phyloP scores from a whole-genome alignment of 2,797 vertebrate genomes.

The Crenichthys baileyi region DNA sequence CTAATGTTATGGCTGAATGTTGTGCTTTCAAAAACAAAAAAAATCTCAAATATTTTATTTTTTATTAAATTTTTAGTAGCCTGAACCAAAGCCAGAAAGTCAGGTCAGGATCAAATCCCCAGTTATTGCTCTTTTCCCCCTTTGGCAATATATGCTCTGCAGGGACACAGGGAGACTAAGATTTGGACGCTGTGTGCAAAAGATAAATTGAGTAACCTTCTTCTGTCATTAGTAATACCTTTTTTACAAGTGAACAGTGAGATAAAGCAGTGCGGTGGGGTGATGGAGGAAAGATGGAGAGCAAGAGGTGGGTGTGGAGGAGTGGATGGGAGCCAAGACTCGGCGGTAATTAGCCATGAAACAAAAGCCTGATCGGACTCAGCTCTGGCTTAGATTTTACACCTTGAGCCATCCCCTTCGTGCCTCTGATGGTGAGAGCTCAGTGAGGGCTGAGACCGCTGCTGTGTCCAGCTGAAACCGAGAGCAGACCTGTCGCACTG shows the following conservation, averaged over 20 bases:
- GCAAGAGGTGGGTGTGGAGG: background rate
- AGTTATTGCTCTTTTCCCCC: slow-evolving; percentile 39
- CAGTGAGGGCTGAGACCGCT: slow-evolving; percentile 38
- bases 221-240: slow-evolving; percentile 85
- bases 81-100: slow-evolving; percentile 23
- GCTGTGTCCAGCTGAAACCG: slow-evolving; percentile 48
- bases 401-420: slow-evolving; percentile 54
- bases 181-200: slow-evolving; percentile 81
- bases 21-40: background rate
- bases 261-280: slow-evolving; percentile 64
- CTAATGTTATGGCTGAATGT: background rate
- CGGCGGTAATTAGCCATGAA: slow-evolving; percentile 84
- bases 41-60: slow-evolving; percentile 2
- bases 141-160: slow-evolving; percentile 56
- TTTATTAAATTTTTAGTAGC: slow-evolving; percentile 3
- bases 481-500: slow-evolving; percentile 32
- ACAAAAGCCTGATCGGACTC: slow-evolving; percentile 78
- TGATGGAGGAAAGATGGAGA: slow-evolving; percentile 55
- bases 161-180: slow-evolving; percentile 52
- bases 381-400: slow-evolving; percentile 68
- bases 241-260: slow-evolving; percentile 79
- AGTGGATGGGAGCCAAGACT: slow-evolving; percentile 59
- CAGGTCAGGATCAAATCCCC: slow-evolving; percentile 37
- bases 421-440: slow-evolving; percentile 43
- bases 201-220: slow-evolving; percentile 87